phyloP scores from a whole-genome alignment of 2,888 invertebrate species.

The Lepetodrilus schrolli region DNA sequence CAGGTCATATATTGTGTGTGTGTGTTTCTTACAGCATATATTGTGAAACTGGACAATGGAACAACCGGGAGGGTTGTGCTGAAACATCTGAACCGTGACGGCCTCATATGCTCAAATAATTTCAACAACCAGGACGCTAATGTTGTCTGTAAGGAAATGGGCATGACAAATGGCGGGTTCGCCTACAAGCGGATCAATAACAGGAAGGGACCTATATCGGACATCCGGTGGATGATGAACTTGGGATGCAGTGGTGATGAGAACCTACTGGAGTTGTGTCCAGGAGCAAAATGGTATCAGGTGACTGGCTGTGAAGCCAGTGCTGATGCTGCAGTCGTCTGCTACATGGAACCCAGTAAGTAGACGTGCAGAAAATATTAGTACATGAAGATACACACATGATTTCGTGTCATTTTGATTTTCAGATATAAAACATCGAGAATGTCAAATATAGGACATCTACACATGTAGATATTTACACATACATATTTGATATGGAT shows the following conservation, averaged over 20 bases:
- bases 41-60: conserved; percentile 37
- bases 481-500: too few species aligned
- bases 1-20: too few species aligned
- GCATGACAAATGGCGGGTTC: conserved; percentile 47
- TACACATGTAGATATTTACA: too few species aligned
- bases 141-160: conserved; percentile 55
- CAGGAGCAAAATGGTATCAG: conserved; percentile 43
- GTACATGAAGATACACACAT: too few species aligned
- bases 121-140: conserved; percentile 54
- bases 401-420: too few species aligned
- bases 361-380: too few species aligned
- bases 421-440: too few species aligned
- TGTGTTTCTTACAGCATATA: conserved; percentile 40
- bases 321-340: conserved; percentile 54
- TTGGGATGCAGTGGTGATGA: conserved; percentile 58
- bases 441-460: too few species aligned
- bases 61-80: conserved; percentile 50
- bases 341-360: too few species aligned
- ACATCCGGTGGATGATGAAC: conserved; percentile 53
- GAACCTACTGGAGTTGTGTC: conserved; percentile 46
- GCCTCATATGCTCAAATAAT: conserved; percentile 54
- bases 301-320: conserved; percentile 42
- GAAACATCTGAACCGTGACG: conserved; percentile 47
- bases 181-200: conserved; percentile 28
- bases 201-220: conserved; percentile 1